These are phyloP conservation scores for Pachyuromys duprasi DNA, from an alignment of 2,797 vertebrate species.

Conservation along the genomic window DNA sequence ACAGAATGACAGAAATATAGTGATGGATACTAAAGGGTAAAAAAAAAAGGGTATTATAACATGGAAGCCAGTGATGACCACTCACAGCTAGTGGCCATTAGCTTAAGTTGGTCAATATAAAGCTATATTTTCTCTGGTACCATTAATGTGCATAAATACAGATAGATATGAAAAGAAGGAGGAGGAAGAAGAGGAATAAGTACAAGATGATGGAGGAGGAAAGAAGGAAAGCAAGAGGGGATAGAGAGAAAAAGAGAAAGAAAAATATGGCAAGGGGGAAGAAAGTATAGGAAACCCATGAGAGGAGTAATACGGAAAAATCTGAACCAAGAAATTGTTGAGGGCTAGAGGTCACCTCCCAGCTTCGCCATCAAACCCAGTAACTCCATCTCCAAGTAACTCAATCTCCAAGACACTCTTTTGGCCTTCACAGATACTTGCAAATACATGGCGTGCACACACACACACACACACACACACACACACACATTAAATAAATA, in stretches of 20 bases:
- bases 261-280: neutral
- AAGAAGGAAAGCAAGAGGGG: neutral
- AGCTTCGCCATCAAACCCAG: neutral
- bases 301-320: neutral
- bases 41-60: neutral
- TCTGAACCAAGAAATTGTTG: neutral
- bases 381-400: neutral
- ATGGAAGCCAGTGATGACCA: neutral
- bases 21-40: neutral
- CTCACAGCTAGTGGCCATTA: neutral
- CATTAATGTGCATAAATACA: neutral
- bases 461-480: neutral
- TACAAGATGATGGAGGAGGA: neutral
- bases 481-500: neutral
- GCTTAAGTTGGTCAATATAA: neutral
- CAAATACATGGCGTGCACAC: neutral
- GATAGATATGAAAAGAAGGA: neutral
- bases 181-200: neutral
- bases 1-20: neutral
- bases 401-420: neutral
- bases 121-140: neutral
- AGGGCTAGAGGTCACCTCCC: neutral
- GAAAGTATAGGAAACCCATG: neutral
- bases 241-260: neutral
- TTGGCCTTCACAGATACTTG: neutral